Base-by-base conservation (phyloP, 2,113 vertebrate genomes). In the Melanostigma gelatinosum region DNA sequence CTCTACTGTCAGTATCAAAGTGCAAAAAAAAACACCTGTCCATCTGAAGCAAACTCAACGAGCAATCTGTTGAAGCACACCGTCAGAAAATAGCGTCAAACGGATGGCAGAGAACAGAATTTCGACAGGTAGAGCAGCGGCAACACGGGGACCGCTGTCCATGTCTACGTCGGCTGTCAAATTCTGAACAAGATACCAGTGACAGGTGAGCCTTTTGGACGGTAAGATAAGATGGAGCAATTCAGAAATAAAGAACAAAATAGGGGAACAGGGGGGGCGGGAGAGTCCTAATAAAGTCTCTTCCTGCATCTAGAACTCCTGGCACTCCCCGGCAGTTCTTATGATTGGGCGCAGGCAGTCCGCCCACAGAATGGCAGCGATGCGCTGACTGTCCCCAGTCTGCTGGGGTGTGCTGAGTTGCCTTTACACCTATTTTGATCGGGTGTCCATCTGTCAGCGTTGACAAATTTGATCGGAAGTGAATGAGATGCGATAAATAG, bases 41-140 rank as follows among this genome's bases (percentile, higher is more conserved):
- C 18, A 38, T 18, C 54, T 12, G 44, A 24, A 42, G 60, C 60
- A 20, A 70, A 16, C 11, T 70, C 64, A 75, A 67, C 20, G 7
- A 67, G 36, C 42, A 62, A 46, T 46, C 54, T 55, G 36, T 44
- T 15, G 52, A 58, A 82, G 22, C 20, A 16, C 8, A 44, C 62
- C 48, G 54, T 68, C 74, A 68, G 72, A 68, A 62, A 73, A 24
- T 38, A 62, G 32, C 20, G n/a, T 42, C 55, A 61, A 50, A 46
- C 13, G 46, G 55, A 20, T 50, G 57, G 44, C 22, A 16, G 54
- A 67, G 29, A 60, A 62, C 48, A 58, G 18, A 3, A 62, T 77
- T 85, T 55, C 1, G 72, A 86, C 78, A 80, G 69, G 80, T 20
- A 55, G 58, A 68, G 78, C 70, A 18, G 67, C 63, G 29, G 18